Evolutionary conservation across 2,113 vertebrate species (phyloP).

Genomic region (Mustela nigripes): DNA sequence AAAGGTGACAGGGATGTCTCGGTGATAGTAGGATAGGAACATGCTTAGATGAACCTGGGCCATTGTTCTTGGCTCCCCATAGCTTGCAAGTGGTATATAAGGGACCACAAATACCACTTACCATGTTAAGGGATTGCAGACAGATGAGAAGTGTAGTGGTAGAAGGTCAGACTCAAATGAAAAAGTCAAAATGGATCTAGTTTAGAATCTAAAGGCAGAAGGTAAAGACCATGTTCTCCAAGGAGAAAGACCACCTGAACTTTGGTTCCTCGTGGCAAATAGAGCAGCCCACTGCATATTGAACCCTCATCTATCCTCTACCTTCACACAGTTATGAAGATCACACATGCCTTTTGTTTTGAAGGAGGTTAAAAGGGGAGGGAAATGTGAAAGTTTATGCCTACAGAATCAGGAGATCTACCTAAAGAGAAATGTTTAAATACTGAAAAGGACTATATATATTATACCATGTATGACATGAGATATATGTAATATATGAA

Average conservation of each 20-base stretch:
- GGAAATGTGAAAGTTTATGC: neutral
- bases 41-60: neutral
- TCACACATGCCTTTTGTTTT: neutral
- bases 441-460: neutral
- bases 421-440: neutral
- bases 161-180: neutral
- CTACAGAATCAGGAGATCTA: neutral
- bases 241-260: neutral
- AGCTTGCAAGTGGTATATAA: neutral
- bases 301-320: fast-evolving
- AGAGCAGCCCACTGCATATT: fast-evolving
- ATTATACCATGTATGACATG: too few relatives aligned
- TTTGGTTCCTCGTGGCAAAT: neutral
- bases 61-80: neutral
- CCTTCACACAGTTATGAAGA: fast-evolving
- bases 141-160: fast-evolving
- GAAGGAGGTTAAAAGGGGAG: neutral
- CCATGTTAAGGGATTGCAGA: neutral
- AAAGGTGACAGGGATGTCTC: fast-evolving
- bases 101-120: neutral
- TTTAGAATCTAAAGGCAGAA: neutral
- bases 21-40: too few relatives aligned
- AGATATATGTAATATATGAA: too few relatives aligned
- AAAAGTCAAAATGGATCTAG: neutral
- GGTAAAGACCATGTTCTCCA: neutral